Percentiles rank a stretch among this genome's conserved stretches.
Evolutionary conservation across 2,113 vertebrate genomes (phyloP).

Genomic region (Columba janthina): DNA sequence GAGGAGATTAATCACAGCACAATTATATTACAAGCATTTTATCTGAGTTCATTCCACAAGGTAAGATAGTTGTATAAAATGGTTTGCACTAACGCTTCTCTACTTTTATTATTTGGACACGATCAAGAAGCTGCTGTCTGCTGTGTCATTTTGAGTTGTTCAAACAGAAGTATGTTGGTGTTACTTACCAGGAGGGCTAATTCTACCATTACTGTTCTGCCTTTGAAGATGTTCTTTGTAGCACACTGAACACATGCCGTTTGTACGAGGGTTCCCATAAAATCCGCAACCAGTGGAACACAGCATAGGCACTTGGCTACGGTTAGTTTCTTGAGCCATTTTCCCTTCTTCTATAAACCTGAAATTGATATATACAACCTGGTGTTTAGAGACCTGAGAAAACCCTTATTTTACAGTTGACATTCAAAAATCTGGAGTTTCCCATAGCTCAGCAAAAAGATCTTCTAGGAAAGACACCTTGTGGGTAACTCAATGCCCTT

Average conservation of each 20-base stretch:
- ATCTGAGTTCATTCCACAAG: neutral
- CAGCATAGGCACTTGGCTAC: slow-evolving; percentile 88
- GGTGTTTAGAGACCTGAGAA: neutral
- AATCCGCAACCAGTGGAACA: slow-evolving; percentile 91
- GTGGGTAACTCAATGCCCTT: neutral
- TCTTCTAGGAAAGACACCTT: neutral
- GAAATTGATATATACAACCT: slow-evolving; percentile 48
- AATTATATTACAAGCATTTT: neutral
- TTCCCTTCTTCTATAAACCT: slow-evolving; percentile 76
- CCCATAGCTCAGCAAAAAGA: neutral
- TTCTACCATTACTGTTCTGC: slow-evolving; percentile 85
- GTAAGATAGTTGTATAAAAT: neutral
- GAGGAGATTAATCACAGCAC: neutral
- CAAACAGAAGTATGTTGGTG: accelerated
- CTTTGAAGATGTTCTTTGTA: slow-evolving; percentile 90
- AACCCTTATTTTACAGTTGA: neutral
- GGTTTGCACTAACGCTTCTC: neutral
- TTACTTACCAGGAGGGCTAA: slow-evolving; percentile 85
- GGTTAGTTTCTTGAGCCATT: slow-evolving; percentile 93
- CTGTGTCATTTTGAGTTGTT: accelerated
- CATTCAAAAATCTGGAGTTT: neutral
- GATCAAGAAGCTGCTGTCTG: neutral
- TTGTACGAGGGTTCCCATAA: slow-evolving; percentile 88
- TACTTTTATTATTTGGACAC: neutral
- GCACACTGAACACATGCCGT: slow-evolving; percentile 91